phyloP scores from a whole-genome alignment of 2,888 invertebrate species.

The Scotopteryx bipunctaria region DNA sequence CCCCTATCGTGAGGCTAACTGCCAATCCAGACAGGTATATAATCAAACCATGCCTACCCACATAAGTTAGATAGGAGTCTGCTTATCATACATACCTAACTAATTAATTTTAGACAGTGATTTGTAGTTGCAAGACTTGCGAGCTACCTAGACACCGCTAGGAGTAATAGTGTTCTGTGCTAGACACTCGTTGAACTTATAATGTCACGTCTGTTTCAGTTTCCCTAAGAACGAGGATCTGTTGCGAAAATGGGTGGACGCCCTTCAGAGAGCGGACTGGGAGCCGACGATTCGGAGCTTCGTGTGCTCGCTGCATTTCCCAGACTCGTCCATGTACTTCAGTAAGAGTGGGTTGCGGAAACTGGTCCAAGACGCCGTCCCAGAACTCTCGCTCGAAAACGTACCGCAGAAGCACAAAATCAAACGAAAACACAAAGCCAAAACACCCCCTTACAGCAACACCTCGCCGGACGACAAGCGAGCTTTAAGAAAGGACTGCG shows the following conservation, averaged over 20 bases:
- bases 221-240: slow-evolving; percentile 15
- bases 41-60: too few species aligned
- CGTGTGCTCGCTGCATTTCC: slow-evolving; percentile 25
- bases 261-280: slow-evolving; percentile 13
- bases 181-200: too few species aligned
- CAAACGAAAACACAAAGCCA: slow-evolving; percentile 1
- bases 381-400: background rate
- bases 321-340: slow-evolving; percentile 19
- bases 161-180: too few species aligned
- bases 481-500: background rate
- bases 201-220: background rate
- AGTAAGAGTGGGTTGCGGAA: slow-evolving; percentile 26
- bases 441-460: background rate
- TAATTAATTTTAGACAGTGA: too few species aligned
- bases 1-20: too few species aligned
- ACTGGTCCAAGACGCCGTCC: slow-evolving; percentile 8
- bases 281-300: slow-evolving; percentile 24
- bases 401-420: background rate
- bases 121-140: too few species aligned
- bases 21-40: too few species aligned
- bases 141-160: too few species aligned
- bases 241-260: slow-evolving; percentile 19
- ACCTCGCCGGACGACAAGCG: background rate
- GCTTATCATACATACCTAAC: background rate
- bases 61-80: too few species aligned